Evolutionary conservation across 2,113 vertebrate species (phyloP), one percentile per base, ranked within the genome.

Genomic region (Leuciscus idus): DNA sequence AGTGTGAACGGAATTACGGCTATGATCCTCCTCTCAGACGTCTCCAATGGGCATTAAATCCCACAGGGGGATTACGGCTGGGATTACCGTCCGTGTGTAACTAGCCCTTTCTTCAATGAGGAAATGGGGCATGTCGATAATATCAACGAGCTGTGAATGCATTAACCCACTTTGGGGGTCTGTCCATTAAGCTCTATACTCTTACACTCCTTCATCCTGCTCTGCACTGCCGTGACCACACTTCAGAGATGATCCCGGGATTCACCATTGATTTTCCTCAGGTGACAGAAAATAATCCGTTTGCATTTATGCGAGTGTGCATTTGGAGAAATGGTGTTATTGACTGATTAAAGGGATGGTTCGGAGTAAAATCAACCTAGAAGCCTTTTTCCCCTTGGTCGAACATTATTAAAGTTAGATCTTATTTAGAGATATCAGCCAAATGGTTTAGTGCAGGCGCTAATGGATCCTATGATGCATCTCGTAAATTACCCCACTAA

Each of bases 111-210:
- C 66, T 79, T 61, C 66, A 81, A 61, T 12, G 28, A 81, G 75
- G 83, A 88, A 86, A 79, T 83, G 87, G 81, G 55, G 39, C 87
- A 80, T 39, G 75, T 76, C 68, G 28, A 84, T 87, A 55, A 80
- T 74, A 64, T 87, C 36, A 74, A 70, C 82, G 52, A 66, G 59
- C 78, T 77, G 72, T 39, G 26, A 87, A 87, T 84, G 76, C 81
- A 89, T 86, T 88, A 84, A 82, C 81, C 87, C 82, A 89, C 70
- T 77, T 86, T 26, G 6, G 77, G 61, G 83, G 39, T 61, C 21
- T 55, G 19, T 72, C 76, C 70, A 81, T 87, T 85, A 84, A 77
- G 83, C 39, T 73, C 48, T 4, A 1, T 7, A 64, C 48, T 66
- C 86, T 50, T 73, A 28, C 23, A 68, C 70, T 57, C 57, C 84